phyloP scores from a whole-genome alignment of 2,888 invertebrate genomes.

The Sympetrum striolatum region DNA sequence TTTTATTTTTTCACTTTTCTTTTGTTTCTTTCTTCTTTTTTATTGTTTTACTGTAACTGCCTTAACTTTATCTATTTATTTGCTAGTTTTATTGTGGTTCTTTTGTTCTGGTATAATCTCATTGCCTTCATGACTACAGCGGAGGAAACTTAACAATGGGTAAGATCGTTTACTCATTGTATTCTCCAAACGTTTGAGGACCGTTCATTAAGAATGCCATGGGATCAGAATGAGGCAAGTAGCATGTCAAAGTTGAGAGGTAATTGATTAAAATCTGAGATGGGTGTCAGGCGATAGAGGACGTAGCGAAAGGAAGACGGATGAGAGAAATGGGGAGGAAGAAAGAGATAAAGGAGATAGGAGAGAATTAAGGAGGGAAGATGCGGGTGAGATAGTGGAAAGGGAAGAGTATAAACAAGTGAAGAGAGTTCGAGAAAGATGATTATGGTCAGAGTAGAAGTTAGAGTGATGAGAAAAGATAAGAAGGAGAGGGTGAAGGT shows the following conservation, averaged over 20 bases:
- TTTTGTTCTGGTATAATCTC: too few species aligned
- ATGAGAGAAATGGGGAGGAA: not conserved
- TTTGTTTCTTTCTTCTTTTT: too few species aligned
- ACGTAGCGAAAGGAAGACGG: not conserved
- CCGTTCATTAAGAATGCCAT: not conserved
- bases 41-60: too few species aligned
- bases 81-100: too few species aligned
- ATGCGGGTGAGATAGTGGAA: not conserved
- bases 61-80: too few species aligned
- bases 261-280: not conserved
- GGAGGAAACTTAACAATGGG: too few species aligned
- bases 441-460: not conserved
- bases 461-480: not conserved
- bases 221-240: not conserved
- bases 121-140: too few species aligned
- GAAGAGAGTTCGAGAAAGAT: not conserved
- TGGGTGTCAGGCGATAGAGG: not conserved
- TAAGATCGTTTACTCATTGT: too few species aligned
- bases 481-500: not conserved
- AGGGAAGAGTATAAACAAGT: not conserved
- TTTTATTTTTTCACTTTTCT: too few species aligned
- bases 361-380: not conserved
- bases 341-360: not conserved
- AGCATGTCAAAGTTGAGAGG: not conserved
- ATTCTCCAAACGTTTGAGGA: too few species aligned